Evolutionary conservation across 2,888 invertebrate species (phyloP), one percentile per base, ranked within the genome.

Genomic region (Agrotis puta): DNA sequence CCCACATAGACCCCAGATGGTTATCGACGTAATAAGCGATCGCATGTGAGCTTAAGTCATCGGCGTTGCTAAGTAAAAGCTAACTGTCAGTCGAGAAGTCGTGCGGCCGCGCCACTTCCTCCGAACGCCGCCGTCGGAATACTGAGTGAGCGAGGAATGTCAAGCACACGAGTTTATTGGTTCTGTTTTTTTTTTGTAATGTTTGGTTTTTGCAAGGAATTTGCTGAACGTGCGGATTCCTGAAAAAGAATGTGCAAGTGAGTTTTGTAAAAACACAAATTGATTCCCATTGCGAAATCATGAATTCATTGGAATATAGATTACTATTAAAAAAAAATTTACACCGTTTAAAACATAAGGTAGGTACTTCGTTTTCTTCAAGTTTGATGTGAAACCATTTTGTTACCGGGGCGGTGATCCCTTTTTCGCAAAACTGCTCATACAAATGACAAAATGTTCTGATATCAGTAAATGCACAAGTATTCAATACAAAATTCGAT

Each of bases 41-140:
- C 64, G 74, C 61, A 48, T 82, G 74, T 67, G 54, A 77, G 81
- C 86, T 87, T 89, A 91, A 91, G 90, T 89, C 90, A 87, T 85
- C 86, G 84, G 80, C 82, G 86, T 84, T 85, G 85, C 83, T 86
- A 88, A 88, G 89, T 88, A 87, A 88, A 88, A 89, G 81, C 87
- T 91, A 91, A 91, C 91, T 91, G 91, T 91, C 86, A 79, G 67
- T 74, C 79, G 85, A 82, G 87, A 81, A 79, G 67, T 74, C 79
- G 85, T 82, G 87, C 82, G 33, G 66, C 76, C 80, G 85, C 82
- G 87, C 83, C 77, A 88, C 88, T 90, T 91, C 91, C 91, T 89
- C 20, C 61, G 65, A 20, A 74, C 88, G 79, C 77, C 71, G 20
- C 77, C 74, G 20, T 51, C 69, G 63, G 91, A 86, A 91, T 91